Percentiles rank a stretch among this genome's conserved stretches.
phyloP scores from a whole-genome alignment of 2,797 vertebrate species.

The Rhodeus uyekii region DNA sequence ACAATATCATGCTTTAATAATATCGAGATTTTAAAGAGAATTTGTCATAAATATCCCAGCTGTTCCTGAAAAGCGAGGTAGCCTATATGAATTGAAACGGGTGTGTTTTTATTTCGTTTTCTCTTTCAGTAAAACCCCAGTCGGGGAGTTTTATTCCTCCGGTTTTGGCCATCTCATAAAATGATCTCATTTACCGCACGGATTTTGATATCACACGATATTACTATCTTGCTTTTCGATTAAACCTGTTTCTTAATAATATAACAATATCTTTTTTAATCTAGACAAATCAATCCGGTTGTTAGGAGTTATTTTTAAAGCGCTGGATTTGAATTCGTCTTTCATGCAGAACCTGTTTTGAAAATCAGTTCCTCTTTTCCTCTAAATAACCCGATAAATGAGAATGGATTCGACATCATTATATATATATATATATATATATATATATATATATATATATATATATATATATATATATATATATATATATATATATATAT shows the following conservation, averaged over 20 bases:
- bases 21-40: neutral
- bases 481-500: too few species aligned
- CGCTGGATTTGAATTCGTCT: neutral
- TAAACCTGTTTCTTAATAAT: neutral
- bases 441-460: too few species aligned
- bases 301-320: neutral
- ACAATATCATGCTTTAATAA: neutral
- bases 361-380: neutral
- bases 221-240: neutral
- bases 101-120: constrained; percentile 4
- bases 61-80: neutral
- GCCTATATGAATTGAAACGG: neutral
- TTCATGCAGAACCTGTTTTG: neutral
- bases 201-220: neutral
- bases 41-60: neutral
- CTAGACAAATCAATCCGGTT: neutral
- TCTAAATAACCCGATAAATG: neutral
- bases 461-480: too few species aligned
- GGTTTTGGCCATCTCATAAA: neutral
- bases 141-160: neutral
- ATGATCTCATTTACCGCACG: neutral
- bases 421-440: too few species aligned
- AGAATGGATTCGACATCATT: neutral
- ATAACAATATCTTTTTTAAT: neutral
- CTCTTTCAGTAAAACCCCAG: neutral